Base-by-base conservation (phyloP, 1,140 invertebrate genomes). In the Adelges cooleyi region DNA sequence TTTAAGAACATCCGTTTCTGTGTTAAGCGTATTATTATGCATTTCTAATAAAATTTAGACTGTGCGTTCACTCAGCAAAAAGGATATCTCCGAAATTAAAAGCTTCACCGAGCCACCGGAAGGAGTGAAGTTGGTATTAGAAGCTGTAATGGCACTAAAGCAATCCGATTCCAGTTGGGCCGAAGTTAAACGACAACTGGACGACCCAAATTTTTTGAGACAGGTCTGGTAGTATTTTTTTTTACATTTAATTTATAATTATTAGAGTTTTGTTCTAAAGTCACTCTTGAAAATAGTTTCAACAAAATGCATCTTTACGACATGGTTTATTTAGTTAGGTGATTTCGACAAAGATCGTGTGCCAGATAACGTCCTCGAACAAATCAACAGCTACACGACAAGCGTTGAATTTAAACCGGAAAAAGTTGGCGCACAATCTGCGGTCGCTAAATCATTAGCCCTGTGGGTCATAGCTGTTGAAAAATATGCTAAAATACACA, bases 381-480 rank as follows among this genome's bases (percentile, higher is more conserved):
- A 54, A 40, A 65, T 66, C 8, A n/a, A 79, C 20, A 81, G 80
- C 11, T 92, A 91, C 73, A 86, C 86, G 2, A 78, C 80, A 22
- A 86, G 87, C 75, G 81, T 84, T 2, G 89, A 93, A 75, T 90
- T 95, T 72, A 83, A 90, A 66, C 89, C 90, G 0, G 85, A 90
- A 49, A 90, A 88, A 74, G 85, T 91, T 3, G 86, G 86, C 2
- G 78, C 81, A 13, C 85, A 89, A 13, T 89, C 89, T 0, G 70
- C 79, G 2, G 89, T 89, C 2, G 88, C 88, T 13, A 89, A 89
- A 75, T 91, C 87, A n/a, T 75, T 93, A 22, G 89, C 87, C 73
- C 83, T 88, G 72, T 92, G 90, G 91, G 90, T 92, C n/a, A 79
- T 87, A 68, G 90, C 90, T 6, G 92, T 93, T 74, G 87, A 92